These are phyloP conservation scores for Psittacula echo DNA, from an alignment of 2,797 vertebrate species.

Conservation along the genomic window DNA sequence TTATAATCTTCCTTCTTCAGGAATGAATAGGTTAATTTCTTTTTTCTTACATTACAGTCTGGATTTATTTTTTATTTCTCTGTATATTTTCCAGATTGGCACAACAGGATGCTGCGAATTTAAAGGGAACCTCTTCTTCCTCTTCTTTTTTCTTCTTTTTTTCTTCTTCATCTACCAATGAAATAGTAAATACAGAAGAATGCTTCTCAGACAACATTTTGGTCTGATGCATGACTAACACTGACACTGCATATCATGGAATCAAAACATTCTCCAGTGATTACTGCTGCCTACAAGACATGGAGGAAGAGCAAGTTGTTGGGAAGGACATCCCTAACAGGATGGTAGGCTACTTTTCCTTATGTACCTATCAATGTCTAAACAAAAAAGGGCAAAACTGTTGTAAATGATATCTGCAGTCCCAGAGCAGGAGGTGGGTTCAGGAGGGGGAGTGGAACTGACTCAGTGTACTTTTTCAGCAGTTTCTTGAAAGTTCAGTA, in stretches of 20 bases:
- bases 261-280: neutral
- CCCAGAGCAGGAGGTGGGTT: neutral
- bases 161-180: neutral
- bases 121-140: neutral
- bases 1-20: neutral
- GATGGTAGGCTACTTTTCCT: neutral
- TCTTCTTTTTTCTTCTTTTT: neutral
- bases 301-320: neutral
- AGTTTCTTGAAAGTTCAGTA: neutral
- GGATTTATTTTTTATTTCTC: neutral
- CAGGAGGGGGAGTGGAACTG: neutral
- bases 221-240: neutral
- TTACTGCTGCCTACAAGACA: neutral
- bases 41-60: neutral
- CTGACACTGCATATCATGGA: neutral
- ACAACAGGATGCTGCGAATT: neutral
- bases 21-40: neutral
- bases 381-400: neutral
- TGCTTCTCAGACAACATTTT: neutral
- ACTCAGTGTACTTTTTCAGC: neutral
- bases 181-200: neutral
- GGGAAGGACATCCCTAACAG: neutral
- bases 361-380: fast-evolving
- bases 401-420: neutral
- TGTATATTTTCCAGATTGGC: neutral